Evolutionary conservation across 2,113 vertebrate species (phyloP).

Genomic region (Pomatorhinus ruficollis): DNA sequence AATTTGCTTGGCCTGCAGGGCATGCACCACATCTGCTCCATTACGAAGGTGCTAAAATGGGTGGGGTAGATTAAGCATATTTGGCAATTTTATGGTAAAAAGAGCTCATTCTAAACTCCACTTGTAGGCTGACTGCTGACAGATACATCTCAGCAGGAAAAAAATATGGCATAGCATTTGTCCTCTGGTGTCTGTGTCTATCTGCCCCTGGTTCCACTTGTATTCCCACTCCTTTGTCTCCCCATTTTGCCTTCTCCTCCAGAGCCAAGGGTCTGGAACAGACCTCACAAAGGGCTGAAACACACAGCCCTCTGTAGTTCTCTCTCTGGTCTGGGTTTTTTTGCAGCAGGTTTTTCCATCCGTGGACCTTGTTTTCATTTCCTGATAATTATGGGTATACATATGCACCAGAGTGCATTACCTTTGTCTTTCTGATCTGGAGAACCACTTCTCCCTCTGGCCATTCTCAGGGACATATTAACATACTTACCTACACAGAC

Average conservation of each 20-base stretch:
- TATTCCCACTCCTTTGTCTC: not conserved
- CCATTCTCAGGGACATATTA: not conserved
- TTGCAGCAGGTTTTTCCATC: not conserved
- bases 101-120: not conserved
- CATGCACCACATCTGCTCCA: not conserved
- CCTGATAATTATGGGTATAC: not conserved
- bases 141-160: not conserved
- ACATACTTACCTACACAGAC: not conserved
- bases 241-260: not conserved
- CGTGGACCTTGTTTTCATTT: not conserved
- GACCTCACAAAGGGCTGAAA: not conserved
- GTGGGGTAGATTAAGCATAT: not conserved
- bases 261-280: not conserved
- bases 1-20: not conserved
- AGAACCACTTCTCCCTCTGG: not conserved
- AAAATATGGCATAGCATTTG: not conserved
- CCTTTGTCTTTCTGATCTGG: not conserved
- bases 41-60: not conserved
- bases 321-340: not conserved
- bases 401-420: not conserved
- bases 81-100: not conserved
- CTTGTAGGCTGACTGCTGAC: not conserved
- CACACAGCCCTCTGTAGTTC: not conserved
- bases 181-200: not conserved
- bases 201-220: not conserved